phyloP scores from a whole-genome alignment of 2,888 invertebrate species.

The Callimorpha dominula region DNA sequence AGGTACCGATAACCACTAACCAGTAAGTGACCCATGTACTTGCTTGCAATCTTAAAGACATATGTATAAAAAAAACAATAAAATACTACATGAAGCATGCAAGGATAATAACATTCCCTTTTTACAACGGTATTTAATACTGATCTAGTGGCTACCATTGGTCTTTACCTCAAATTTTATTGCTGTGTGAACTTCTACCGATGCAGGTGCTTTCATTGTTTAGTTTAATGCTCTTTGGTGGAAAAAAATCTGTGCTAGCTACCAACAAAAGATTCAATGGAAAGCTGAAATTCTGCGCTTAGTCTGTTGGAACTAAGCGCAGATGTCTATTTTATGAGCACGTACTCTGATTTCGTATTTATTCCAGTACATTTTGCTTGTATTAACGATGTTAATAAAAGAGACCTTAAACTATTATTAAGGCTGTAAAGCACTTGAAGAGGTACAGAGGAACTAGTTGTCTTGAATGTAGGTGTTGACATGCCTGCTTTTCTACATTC shows the following conservation, averaged over 20 bases:
- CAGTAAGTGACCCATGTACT: background rate
- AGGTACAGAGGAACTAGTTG: background rate
- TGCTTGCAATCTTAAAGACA: background rate
- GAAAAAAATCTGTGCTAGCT: slow-evolving; percentile 29
- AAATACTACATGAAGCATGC: background rate
- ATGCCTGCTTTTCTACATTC: background rate
- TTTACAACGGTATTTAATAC: slow-evolving; percentile 25
- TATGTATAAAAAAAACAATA: background rate
- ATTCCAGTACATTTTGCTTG: background rate
- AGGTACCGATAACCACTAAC: background rate
- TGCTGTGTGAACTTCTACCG: slow-evolving; percentile 68
- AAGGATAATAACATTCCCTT: slow-evolving; percentile 11
- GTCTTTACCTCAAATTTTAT: slow-evolving; percentile 64
- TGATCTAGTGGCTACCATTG: slow-evolving; percentile 34
- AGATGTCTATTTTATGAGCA: slow-evolving; percentile 39
- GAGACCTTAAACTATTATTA: background rate
- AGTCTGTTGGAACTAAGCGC: slow-evolving; percentile 32
- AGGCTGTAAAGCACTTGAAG: background rate
- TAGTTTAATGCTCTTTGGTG: slow-evolving; percentile 55
- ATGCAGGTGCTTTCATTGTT: slow-evolving; percentile 64
- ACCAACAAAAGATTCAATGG: slow-evolving; percentile 38
- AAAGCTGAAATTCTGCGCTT: background rate
- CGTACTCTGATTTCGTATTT: slow-evolving; percentile 39
- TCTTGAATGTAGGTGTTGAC: background rate
- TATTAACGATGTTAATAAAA: background rate